Conservation (phyloP, 1,140 invertebrate species). For the Pantala flavescens region DNA sequence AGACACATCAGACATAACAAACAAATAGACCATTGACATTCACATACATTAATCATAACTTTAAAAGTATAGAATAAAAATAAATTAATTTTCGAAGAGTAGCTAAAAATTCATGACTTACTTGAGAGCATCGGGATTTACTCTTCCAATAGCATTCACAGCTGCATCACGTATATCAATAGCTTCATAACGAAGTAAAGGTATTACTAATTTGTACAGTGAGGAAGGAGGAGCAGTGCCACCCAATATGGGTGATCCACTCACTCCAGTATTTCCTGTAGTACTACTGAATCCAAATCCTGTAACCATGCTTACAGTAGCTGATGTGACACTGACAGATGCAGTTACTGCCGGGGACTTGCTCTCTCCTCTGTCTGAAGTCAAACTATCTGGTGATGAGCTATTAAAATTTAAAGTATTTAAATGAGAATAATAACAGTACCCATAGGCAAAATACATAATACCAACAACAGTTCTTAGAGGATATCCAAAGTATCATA, state of each 20-base stretch:
- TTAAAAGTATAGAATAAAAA: no score
- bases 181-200: conserved; percentile 79
- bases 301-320: background rate
- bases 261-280: background rate
- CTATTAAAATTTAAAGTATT: conserved; percentile 26
- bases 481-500: no score
- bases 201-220: conserved; percentile 84
- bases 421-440: background rate
- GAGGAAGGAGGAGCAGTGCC: conserved; percentile 61
- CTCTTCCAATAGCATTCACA: conserved; percentile 84
- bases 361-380: conserved; percentile 51
- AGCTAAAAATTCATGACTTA: conserved; percentile 38
- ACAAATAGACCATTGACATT: background rate
- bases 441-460: background rate
- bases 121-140: conserved; percentile 86
- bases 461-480: background rate
- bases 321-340: background rate
- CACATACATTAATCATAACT: no score
- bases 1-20: background rate
- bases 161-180: conserved; percentile 86
- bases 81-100: no score
- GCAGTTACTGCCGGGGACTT: conserved; percentile 38
- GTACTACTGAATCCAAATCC: conserved; percentile 17
- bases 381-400: conserved; percentile 77
- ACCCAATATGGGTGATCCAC: conserved; percentile 21